Base-by-base conservation (phyloP, 2,888 invertebrate species). In the Ischnus inquisitorius region DNA sequence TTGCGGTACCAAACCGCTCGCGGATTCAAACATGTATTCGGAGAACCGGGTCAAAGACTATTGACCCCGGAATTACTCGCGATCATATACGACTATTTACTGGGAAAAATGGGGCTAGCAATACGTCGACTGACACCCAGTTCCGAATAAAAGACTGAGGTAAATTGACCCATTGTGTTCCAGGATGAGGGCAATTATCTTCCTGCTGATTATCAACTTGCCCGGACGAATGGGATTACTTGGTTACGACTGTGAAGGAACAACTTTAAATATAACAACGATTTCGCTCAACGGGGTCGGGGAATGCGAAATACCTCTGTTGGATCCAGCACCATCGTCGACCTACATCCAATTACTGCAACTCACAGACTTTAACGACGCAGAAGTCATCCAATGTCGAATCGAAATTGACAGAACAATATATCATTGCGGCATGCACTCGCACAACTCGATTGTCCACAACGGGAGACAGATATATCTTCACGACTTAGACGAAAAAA, bases 201-300 rank as follows among this genome's bases (percentile, higher is more conserved):
- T 65, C 22, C 1, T 43, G 2, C 19, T 43, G 19, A 19, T 8
- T 28, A 34, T 62, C 43, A 10, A 43, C 16, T 57, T 2, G 68
- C 25, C 43, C 0, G 3, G 5, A 1, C 4, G n/a, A 51, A 12
- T 10, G 12, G 71, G 43, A 19, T 57, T 77, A 5, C 14, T 84
- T 0, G 84, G 78, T 3, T 84, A 84, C 43, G 81, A 83, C 48
- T 83, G 83, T 34, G 69, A 71, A 3, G 76, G 72, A 5, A 22
- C 79, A n/a, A 41, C 57, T 1, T 25, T 79, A 0, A 84, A 84
- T 10, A 25, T 79, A 8, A 82, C 82, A 1, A 78, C 82, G 5
- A 22, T 78, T 3, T 84, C 84, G 0, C 57, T 84, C 0, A 69
- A 75, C 1, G 22, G 22, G 1, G 48, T 84, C 0, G 62, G 6